Base-by-base conservation (phyloP, 2,888 invertebrate species). In the Sthenelais limicola region DNA sequence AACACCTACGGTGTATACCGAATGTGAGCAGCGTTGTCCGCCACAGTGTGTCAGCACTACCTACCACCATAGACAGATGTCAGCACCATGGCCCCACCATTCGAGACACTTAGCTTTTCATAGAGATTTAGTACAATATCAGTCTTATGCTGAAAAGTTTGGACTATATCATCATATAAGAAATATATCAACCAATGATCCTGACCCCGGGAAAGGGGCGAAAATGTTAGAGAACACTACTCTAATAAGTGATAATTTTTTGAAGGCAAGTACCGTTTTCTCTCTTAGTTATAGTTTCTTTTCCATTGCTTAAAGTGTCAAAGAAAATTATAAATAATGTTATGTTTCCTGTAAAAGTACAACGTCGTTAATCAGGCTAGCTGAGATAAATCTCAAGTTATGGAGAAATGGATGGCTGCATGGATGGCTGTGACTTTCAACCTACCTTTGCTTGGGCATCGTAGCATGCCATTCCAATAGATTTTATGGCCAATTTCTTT, bases 61-160 rank as follows among this genome's bases (percentile, higher is more conserved):
- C 3, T 62, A 62, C 38, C 62, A 62, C 38, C 62, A 62, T 28
- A 35, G 62, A 5, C 62, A 62, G 62, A 62, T 62, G 62, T 62
- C 62, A 3, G 62, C 62, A 33, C 62, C 62, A 1, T 62, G 62
- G 62, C 62, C 62, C 5, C 62, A 62, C 24, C 62, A 62, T 28
- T 62, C 62, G 35, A 35, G 62, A 2, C 62, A 62, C 35, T 24
- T 62, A 3, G 62, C 62, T 43, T 62, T 62, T 28, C 62, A 62
- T 24, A 1, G 62, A 5, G 62, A 62, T 43, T 18, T 62, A 1
- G 43, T 62, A 2, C 35, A 38, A 43, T 38, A 62, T 26, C 35
- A 18, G 21, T 62, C 62, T 1, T 62, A 62, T 18, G 62, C 62
- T 5, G 21, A 38, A 24, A 62, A 62, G 24, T 62, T 62, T 28